Percentiles rank a stretch among this genome's conserved stretches.
These are phyloP conservation scores for Parnassius smintheus DNA, from an alignment of 2,888 invertebrate genomes.

Conservation along the genomic window DNA sequence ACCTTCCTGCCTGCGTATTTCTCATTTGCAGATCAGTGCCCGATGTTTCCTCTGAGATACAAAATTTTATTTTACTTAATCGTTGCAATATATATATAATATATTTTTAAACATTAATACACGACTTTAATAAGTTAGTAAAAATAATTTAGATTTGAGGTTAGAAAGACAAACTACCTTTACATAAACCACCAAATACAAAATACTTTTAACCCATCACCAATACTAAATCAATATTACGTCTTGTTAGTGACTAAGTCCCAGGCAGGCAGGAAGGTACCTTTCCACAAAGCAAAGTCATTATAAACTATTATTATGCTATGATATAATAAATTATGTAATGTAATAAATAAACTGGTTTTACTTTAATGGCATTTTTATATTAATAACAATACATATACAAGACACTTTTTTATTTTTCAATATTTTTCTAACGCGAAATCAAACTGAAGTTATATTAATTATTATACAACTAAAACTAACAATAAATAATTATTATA, in stretches of 20 bases:
- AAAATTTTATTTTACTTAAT: constrained; percentile 52
- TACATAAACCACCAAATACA: constrained; percentile 46
- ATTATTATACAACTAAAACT: constrained; percentile 11
- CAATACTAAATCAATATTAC: constrained; percentile 53
- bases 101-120: constrained; percentile 40
- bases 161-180: constrained; percentile 61
- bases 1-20: constrained; percentile 86
- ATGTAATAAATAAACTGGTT: constrained; percentile 26
- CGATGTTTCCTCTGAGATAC: constrained; percentile 79
- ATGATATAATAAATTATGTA: constrained; percentile 30
- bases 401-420: background rate
- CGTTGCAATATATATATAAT: constrained; percentile 53
- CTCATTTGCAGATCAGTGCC: constrained; percentile 78
- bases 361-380: constrained; percentile 36
- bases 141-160: constrained; percentile 41
- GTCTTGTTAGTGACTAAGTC: constrained; percentile 73
- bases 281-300: constrained; percentile 80
- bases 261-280: constrained; percentile 82
- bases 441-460: background rate
- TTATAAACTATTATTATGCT: constrained; percentile 61
- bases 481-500: background rate
- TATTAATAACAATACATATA: constrained; percentile 3
- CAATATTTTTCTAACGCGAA: background rate
- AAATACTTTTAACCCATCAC: constrained; percentile 64
- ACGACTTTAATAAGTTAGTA: constrained; percentile 51